phyloP scores from a whole-genome alignment of 1,140 invertebrate species.

The Bilobella aurantiaca region DNA sequence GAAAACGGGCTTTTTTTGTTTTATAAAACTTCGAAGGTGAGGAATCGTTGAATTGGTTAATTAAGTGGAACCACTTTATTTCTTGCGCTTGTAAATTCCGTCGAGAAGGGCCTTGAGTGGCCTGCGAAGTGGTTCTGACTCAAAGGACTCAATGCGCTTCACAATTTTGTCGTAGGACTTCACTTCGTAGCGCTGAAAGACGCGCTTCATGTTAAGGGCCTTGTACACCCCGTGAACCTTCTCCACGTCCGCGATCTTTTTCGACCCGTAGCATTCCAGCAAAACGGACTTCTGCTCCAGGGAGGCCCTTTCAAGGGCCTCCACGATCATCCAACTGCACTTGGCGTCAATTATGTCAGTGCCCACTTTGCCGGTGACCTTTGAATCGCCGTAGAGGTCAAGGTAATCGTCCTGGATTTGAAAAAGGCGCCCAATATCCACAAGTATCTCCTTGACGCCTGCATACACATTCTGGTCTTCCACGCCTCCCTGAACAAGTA shows the following conservation, averaged over 20 bases:
- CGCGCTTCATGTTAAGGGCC: background rate
- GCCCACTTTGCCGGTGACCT: conserved; percentile 75
- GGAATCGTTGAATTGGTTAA: too few species aligned
- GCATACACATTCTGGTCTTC: background rate
- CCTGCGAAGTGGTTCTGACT: background rate
- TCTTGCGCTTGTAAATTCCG: background rate
- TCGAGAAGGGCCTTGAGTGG: background rate
- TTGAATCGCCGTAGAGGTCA: conserved; percentile 80
- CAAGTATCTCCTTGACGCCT: conserved; percentile 58
- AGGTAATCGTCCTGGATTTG: conserved; percentile 92
- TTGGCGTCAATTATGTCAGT: conserved; percentile 90
- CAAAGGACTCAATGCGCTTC: background rate
- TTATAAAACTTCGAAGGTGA: too few species aligned
- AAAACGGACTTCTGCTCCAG: background rate
- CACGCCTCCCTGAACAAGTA: conserved; percentile 1
- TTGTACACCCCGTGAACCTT: background rate
- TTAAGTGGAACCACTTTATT: too few species aligned
- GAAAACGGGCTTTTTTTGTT: too few species aligned
- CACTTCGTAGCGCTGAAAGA: background rate
- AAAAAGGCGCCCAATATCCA: conserved; percentile 90
- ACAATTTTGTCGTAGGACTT: background rate
- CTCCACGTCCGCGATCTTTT: background rate
- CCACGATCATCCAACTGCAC: conserved; percentile 68
- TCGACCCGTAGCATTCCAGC: background rate
- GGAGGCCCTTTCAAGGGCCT: conserved; percentile 37